These are phyloP conservation scores for Lates calcarifer DNA, from an alignment of 2,113 vertebrate species.

Conservation along the genomic window DNA sequence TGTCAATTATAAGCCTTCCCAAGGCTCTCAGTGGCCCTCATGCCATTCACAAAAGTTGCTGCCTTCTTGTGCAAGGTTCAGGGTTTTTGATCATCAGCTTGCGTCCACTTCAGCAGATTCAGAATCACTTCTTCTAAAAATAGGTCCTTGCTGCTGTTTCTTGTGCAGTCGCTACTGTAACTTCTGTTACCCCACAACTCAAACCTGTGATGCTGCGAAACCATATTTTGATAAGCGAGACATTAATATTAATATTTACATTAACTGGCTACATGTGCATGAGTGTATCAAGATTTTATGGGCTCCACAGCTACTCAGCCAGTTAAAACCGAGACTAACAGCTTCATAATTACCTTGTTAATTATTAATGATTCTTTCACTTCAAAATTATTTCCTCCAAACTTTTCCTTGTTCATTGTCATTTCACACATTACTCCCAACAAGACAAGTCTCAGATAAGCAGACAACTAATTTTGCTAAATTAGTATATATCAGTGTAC, in stretches of 20 bases:
- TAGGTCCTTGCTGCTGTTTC: not conserved
- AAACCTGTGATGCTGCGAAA: constrained; percentile 3
- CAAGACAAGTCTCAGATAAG: not conserved
- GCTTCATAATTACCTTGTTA: constrained; percentile 40
- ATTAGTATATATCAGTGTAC: too few relatives aligned
- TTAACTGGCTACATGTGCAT: constrained; percentile 53
- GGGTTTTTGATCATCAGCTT: constrained; percentile 7
- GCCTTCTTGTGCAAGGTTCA: constrained; percentile 6
- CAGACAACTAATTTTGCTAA: not conserved
- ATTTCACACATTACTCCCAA: not conserved
- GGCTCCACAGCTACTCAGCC: constrained; percentile 23
- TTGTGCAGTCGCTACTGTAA: constrained; percentile 9
- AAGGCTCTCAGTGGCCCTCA: constrained; percentile 67
- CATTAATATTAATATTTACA: constrained; percentile 70
- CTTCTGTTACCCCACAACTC: constrained; percentile 19
- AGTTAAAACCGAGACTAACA: constrained; percentile 39
- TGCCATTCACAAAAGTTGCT: constrained; percentile 60
- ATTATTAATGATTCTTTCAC: constrained; percentile 36
- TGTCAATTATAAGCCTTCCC: constrained; percentile 89
- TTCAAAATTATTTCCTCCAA: not conserved
- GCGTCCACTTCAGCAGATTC: not conserved
- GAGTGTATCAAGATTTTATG: constrained; percentile 64
- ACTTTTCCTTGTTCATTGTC: not conserved
- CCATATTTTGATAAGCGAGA: constrained; percentile 2
- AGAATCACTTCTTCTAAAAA: not conserved